Evolutionary conservation across 2,797 vertebrate species (phyloP).

Genomic region (Lagorchestes hirsutus): DNA sequence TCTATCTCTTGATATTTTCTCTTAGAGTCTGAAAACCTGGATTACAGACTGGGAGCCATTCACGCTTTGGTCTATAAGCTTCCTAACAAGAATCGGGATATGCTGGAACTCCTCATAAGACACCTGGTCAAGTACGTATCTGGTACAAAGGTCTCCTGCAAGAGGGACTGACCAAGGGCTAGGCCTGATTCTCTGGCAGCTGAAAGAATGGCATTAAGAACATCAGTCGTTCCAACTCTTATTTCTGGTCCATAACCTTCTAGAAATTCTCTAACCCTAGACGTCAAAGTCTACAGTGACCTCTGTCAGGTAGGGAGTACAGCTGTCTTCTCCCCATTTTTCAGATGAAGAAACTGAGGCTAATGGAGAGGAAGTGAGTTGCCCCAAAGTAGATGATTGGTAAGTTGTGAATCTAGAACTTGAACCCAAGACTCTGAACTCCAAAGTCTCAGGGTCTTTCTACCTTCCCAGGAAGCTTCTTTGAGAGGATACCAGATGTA

Average conservation of each 20-base stretch:
- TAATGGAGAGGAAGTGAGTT: constrained; percentile 28
- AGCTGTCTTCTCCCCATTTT: constrained; percentile 52
- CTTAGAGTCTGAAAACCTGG: constrained; percentile 95
- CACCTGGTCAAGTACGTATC: constrained; percentile 94
- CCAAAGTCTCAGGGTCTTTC: background rate
- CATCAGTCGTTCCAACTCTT: background rate
- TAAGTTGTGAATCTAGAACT: constrained; percentile 26
- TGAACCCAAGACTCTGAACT: background rate
- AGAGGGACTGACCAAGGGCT: background rate
- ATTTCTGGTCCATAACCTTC: background rate
- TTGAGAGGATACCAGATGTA: background rate
- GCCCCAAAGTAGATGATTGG: constrained; percentile 3
- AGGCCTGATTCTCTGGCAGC: background rate
- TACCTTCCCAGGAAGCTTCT: background rate
- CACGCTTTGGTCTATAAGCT: constrained; percentile 95
- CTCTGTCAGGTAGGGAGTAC: background rate
- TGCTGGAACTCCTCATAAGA: constrained; percentile 95
- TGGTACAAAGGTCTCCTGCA: constrained; percentile 40
- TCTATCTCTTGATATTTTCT: constrained; percentile 62
- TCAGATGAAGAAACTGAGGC: constrained; percentile 35
- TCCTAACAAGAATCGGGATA: constrained; percentile 95
- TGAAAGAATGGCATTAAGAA: background rate
- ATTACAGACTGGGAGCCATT: constrained; percentile 94
- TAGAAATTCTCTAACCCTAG: background rate
- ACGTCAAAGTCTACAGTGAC: background rate